These are phyloP conservation scores for Actinernus sp. DNA, from an alignment of 92 coral and sea anemone species.

Conservation along the genomic window DNA sequence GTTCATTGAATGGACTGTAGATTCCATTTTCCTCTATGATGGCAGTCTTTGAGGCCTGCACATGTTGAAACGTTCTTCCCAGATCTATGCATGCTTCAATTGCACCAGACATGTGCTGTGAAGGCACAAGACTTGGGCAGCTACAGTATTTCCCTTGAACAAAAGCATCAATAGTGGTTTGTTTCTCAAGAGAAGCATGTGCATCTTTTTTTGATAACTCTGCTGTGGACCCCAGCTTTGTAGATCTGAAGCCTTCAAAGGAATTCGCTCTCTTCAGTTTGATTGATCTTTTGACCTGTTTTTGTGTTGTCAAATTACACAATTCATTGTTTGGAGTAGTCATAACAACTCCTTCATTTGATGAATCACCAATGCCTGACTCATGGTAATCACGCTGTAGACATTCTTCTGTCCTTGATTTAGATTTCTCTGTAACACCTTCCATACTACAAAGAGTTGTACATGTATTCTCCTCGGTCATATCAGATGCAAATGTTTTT, in stretches of 20 bases:
- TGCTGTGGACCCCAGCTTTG: not conserved
- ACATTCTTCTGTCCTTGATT: not conserved
- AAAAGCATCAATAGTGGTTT: slow-evolving; percentile 65
- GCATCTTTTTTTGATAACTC: slow-evolving; percentile 14
- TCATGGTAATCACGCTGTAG: not conserved
- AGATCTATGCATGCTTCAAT: slow-evolving; percentile 61
- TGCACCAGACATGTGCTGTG: slow-evolving; percentile 59
- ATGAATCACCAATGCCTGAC: not conserved
- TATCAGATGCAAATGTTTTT: not conserved
- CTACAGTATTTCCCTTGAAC: slow-evolving; percentile 77
- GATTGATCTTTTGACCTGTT: not conserved
- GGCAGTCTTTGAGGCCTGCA: not conserved
- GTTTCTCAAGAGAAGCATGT: slow-evolving; percentile 34
- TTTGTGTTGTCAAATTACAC: not conserved
- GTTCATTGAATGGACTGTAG: not conserved
- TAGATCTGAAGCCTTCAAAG: slow-evolving; percentile 8
- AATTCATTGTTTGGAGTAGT: not conserved
- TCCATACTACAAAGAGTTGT: not conserved
- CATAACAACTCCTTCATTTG: slow-evolving; percentile 1
- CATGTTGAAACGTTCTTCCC: slow-evolving; percentile 40
- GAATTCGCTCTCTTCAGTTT: slow-evolving; percentile 13
- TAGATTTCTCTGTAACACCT: not conserved
- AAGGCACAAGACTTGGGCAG: slow-evolving; percentile 72
- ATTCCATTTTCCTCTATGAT: slow-evolving; percentile 12
- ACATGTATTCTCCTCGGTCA: not conserved